Percentiles rank a stretch among this genome's conserved stretches.
Conservation (phyloP, 2,888 invertebrate species). For the Hermaeophaga mercurialis region DNA sequence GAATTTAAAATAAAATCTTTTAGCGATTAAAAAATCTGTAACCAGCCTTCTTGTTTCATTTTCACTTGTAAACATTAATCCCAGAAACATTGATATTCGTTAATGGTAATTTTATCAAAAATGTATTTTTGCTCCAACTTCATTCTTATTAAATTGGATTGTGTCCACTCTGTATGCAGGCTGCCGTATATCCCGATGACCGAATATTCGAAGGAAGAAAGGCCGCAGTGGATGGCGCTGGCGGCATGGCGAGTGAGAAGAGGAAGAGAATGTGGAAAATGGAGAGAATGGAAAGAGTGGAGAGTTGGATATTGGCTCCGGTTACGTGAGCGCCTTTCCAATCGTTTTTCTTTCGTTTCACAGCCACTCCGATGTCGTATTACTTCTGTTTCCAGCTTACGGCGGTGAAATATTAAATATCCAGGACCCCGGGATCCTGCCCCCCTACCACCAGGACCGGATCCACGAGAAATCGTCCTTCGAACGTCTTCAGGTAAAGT, state of each 20-base stretch:
- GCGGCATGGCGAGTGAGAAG: conserved; percentile 7
- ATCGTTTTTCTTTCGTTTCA: conserved; percentile 50
- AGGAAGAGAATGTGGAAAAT: conserved; percentile 21
- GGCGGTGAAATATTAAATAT: conserved; percentile 55
- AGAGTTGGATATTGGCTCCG: conserved; percentile 38
- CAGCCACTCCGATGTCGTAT: conserved; percentile 47
- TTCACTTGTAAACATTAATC: no score
- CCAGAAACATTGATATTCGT: no score
- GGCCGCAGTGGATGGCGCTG: background rate
- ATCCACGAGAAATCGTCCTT: background rate
- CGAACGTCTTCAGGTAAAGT: no score
- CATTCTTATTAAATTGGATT: no score
- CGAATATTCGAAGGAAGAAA: conserved; percentile 8
- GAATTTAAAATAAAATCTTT: no score
- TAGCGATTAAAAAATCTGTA: no score
- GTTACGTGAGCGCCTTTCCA: conserved; percentile 55
- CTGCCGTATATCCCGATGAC: conserved; percentile 16
- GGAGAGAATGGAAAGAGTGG: conserved; percentile 27
- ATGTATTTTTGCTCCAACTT: no score
- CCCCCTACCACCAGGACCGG: conserved; percentile 11
- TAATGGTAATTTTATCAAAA: no score
- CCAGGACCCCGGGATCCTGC: conserved; percentile 26
- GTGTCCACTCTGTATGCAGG: conserved; percentile 29
- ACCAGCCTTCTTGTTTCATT: no score
- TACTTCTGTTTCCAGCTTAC: conserved; percentile 56